Percentiles rank a stretch among this genome's conserved stretches.
These are phyloP conservation scores for Drosophila cognata DNA, from an alignment of 2,888 invertebrate species.

Conservation along the genomic window DNA sequence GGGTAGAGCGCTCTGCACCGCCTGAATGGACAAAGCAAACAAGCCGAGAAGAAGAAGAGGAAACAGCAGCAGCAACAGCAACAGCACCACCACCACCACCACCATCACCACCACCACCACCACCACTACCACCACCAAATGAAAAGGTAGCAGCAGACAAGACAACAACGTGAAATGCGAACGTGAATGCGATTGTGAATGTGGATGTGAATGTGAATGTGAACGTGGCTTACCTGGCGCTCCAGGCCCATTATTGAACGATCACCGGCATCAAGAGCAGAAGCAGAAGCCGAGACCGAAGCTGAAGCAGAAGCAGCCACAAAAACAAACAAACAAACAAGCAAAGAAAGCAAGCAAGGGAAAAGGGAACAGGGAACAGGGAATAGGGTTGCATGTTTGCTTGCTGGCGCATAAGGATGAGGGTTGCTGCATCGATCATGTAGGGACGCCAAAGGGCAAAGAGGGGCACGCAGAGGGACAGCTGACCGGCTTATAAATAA, in stretches of 20 bases:
- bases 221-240: conserved; percentile 75
- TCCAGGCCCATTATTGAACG: conserved; percentile 69
- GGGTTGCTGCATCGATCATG: conserved; percentile 38
- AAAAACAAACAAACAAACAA: conserved; percentile 46
- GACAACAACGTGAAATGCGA: conserved; percentile 36
- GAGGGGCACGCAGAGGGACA: conserved; percentile 25
- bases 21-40: conserved; percentile 52
- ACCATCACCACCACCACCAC: conserved; percentile 12
- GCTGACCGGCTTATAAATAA: conserved; percentile 51
- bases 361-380: background rate
- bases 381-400: conserved; percentile 58
- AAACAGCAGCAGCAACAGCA: conserved; percentile 16
- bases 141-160: conserved; percentile 39
- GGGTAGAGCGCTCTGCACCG: conserved; percentile 19
- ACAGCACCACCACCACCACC: conserved; percentile 3
- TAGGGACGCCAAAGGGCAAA: background rate
- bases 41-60: conserved; percentile 24
- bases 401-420: conserved; percentile 38
- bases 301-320: conserved; percentile 20
- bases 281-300: conserved; percentile 7
- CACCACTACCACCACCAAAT: conserved; percentile 16
- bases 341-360: conserved; percentile 5
- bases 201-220: conserved; percentile 14
- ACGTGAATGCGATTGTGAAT: conserved; percentile 20
- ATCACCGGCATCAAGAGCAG: conserved; percentile 37